These are phyloP conservation scores for Lepilemur ruficaudatus DNA, from an alignment of 2,797 vertebrate genomes.

Conservation along the genomic window DNA sequence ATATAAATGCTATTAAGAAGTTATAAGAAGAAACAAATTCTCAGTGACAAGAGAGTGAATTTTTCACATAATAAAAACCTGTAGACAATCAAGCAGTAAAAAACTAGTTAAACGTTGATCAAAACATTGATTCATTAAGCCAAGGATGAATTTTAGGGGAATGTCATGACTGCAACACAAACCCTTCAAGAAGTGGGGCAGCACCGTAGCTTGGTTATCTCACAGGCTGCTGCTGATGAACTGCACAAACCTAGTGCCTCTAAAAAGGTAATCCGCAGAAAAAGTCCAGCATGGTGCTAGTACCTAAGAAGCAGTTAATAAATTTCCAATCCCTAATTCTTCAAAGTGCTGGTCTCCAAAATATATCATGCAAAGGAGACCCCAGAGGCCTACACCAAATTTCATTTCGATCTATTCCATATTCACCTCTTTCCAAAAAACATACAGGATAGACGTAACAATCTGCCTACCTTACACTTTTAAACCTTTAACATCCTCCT, in stretches of 20 bases:
- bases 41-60: neutral
- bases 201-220: neutral
- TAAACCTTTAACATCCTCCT: neutral
- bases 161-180: neutral
- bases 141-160: neutral
- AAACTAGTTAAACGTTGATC: neutral
- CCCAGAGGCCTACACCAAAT: neutral
- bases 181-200: neutral
- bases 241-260: neutral
- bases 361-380: neutral
- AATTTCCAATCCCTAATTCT: neutral
- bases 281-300: neutral
- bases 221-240: neutral
- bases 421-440: neutral
- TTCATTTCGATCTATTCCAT: neutral
- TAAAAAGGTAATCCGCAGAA: neutral
- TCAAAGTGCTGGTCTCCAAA: neutral
- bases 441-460: neutral
- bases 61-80: constrained; percentile 16
- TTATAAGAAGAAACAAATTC: neutral
- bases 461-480: neutral
- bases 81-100: neutral
- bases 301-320: neutral
- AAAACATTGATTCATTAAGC: neutral
- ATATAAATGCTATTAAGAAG: neutral